phyloP scores from a whole-genome alignment of 2,113 vertebrate genomes.

The Paralichthys olivaceus region DNA sequence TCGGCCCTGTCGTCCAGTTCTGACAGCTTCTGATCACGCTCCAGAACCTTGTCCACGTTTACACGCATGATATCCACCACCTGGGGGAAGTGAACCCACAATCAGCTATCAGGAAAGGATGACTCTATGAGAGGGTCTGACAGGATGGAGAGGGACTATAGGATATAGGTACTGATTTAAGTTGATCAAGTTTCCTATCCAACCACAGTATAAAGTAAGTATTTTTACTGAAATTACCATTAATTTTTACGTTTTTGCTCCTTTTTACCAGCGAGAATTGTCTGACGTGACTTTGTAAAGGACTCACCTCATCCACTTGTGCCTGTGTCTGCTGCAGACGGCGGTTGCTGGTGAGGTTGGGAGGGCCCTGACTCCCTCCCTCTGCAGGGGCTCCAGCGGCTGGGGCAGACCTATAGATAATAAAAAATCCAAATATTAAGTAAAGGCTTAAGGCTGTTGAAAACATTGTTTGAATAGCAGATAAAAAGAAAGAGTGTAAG shows the following conservation, averaged over 20 bases:
- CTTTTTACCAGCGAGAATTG: too few species aligned
- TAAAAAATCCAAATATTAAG: conserved; percentile 4
- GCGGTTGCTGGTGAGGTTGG: conserved; percentile 90
- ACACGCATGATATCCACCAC: conserved; percentile 99
- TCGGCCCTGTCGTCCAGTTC: conserved; percentile 88
- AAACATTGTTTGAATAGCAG: too few species aligned
- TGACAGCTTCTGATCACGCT: conserved; percentile 96
- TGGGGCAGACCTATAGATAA: conserved; percentile 87
- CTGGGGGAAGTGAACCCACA: conserved; percentile 51
- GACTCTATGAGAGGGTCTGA: neutral
- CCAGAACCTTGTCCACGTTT: conserved; percentile 97
- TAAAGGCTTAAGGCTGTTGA: neutral
- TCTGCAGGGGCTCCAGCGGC: conserved; percentile 83
- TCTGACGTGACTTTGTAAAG: neutral
- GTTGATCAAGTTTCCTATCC: neutral
- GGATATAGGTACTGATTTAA: too few species aligned
- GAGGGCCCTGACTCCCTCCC: conserved; percentile 79
- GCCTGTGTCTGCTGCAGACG: conserved; percentile 93
- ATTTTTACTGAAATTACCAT: too few species aligned
- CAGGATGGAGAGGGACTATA: neutral
- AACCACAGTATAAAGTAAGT: neutral
- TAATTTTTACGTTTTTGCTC: neutral
- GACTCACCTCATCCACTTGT: conserved; percentile 90
- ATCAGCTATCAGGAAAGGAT: neutral
- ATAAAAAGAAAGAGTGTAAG: neutral